Conservation (phyloP, 2,113 vertebrate genomes). For the Gnathonemus longibarbis region DNA sequence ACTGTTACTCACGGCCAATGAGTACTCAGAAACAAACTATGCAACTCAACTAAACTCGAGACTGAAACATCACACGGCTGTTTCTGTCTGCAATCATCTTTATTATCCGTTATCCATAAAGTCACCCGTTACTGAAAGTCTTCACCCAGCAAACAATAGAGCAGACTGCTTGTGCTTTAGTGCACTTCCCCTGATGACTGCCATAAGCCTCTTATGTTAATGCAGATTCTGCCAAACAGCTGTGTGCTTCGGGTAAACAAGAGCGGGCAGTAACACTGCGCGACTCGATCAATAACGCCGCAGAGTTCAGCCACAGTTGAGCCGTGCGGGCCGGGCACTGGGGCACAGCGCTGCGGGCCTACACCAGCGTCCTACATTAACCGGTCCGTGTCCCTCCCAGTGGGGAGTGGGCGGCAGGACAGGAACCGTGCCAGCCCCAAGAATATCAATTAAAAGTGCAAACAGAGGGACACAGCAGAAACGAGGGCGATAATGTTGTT, state of each 20-base stretch:
- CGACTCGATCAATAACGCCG: slow-evolving; percentile 3
- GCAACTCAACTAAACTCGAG: background rate
- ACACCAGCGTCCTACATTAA: background rate
- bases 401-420: background rate
- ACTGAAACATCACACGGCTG: background rate
- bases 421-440: background rate
- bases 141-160: slow-evolving; percentile 8
- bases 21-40: background rate
- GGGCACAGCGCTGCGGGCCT: background rate
- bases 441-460: background rate
- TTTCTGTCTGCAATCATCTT: background rate
- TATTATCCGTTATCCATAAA: background rate
- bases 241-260: background rate
- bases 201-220: slow-evolving; percentile 18
- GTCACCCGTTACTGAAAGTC: background rate
- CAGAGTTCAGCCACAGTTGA: background rate
- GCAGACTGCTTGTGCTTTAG: background rate
- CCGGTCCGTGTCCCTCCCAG: background rate
- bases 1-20: background rate
- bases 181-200: background rate
- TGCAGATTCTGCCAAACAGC: slow-evolving; percentile 2
- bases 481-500: background rate
- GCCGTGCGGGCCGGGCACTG: background rate
- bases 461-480: background rate
- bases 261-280: background rate